Evolutionary conservation across 2,888 invertebrate genomes (phyloP), one percentile per base, ranked within the genome.

Genomic region (Megastigmus dorsalis): DNA sequence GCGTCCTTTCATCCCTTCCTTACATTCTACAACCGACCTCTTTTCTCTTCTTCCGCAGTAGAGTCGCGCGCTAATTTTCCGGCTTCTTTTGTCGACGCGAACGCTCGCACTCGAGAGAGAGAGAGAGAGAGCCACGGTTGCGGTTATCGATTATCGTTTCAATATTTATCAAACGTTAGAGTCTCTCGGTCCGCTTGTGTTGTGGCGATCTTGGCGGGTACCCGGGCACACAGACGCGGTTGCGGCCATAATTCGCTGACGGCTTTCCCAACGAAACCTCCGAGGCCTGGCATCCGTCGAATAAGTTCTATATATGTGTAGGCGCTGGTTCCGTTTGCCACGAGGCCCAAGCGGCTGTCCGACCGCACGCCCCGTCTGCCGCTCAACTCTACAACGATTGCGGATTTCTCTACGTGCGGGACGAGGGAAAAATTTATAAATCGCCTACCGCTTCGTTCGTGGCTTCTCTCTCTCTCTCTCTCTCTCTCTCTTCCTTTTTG

Each of bases 81-180:
- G 9, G n/a, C 30, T 52, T 50, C 5, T 20, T 23, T 23, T 20
- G 20, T 23, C 20, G 50, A 9, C 10, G 7, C 33, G 33, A 5
- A 15, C 30, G n/a, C 30, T n/a, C 52, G n/a, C n/a, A n/a, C n/a
- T n/a, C n/a, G n/a, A 6, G 1, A 3, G 6, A 13, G 50, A 26
- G 23, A n/a, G 10, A 1, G 26, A 23, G 7, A 2, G 9, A 6
- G 13, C 18, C 41, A 9, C 26, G 15, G 38, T 36, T 65, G 50
- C 52, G 63, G 63, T 52, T 65, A 65, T 65, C 63, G 63, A 65
- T 52, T 52, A 65, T 38, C 36, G 63, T 52, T 65, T 52, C 26
- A 52, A 65, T 65, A 52, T 65, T 65, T 65, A 65, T 52, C 36
- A 36, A 52, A 65, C 50, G 63, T 10, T 7, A 28, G 18, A 43